Conservation (phyloP, 2,888 invertebrate genomes). For the Blastobasis adustella region DNA sequence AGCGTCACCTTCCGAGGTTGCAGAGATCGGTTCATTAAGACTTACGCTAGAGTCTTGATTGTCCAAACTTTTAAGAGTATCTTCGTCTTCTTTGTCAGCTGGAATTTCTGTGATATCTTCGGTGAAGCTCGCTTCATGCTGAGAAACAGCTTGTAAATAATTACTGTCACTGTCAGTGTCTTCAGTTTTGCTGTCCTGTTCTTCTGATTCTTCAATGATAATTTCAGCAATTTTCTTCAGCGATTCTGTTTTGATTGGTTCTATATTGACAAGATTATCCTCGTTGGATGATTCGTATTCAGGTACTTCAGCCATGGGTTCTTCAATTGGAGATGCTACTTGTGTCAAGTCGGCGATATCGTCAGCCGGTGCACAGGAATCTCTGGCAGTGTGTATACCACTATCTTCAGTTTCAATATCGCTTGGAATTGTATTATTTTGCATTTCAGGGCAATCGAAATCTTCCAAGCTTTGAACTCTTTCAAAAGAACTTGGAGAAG, state of each 20-base stretch:
- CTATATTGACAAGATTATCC: constrained; percentile 40
- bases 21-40: constrained; percentile 65
- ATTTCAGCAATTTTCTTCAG: constrained; percentile 32
- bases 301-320: constrained; percentile 55
- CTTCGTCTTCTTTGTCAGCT: constrained; percentile 70
- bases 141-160: constrained; percentile 59
- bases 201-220: constrained; percentile 63
- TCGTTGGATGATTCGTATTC: constrained; percentile 68
- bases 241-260: constrained; percentile 45
- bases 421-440: constrained; percentile 71
- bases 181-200: constrained; percentile 54
- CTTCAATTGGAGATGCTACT: constrained; percentile 63
- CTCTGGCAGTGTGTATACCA: constrained; percentile 86
- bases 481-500: constrained; percentile 73
- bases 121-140: constrained; percentile 61
- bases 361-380: constrained; percentile 84
- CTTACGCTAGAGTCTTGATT: constrained; percentile 74
- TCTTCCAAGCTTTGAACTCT: constrained; percentile 79
- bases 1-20: constrained; percentile 64
- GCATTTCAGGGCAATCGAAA: constrained; percentile 76
- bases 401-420: constrained; percentile 85
- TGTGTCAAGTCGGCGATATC: constrained; percentile 78
- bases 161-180: constrained; percentile 61
- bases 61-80: constrained; percentile 68
- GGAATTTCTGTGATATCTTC: constrained; percentile 67